These are phyloP conservation scores for Irena cyanogastra DNA, from an alignment of 2,113 vertebrate species.

Conservation along the genomic window DNA sequence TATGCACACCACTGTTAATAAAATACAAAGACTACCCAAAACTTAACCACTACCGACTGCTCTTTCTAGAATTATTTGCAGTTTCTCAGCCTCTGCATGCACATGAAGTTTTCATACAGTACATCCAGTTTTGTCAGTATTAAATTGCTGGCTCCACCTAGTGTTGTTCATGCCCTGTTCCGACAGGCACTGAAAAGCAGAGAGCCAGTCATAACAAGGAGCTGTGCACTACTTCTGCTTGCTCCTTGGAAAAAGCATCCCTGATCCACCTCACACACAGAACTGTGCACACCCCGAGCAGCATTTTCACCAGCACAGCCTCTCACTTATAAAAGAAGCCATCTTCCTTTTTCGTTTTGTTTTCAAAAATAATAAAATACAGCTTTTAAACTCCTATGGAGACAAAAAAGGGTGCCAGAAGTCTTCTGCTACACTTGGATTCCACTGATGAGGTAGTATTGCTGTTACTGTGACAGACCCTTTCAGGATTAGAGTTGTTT, in stretches of 20 bases:
- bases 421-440: neutral
- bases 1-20: neutral
- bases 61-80: neutral
- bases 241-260: neutral
- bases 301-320: neutral
- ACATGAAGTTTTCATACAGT: neutral
- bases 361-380: neutral
- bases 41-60: neutral
- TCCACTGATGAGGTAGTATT: neutral
- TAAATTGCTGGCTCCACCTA: slow-evolving; percentile 42
- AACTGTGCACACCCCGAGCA: neutral
- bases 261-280: neutral
- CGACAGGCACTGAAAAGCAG: neutral
- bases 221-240: neutral
- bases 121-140: neutral
- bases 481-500: neutral
- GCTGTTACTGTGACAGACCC: neutral
- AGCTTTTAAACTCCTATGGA: neutral
- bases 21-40: neutral
- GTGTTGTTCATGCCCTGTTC: neutral
- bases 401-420: neutral
- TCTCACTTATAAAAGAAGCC: neutral
- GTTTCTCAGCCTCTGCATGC: neutral
- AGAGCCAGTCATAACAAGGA: rapidly evolving
- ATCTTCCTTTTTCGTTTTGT: neutral